Percentiles rank a stretch among this genome's conserved stretches.
Conservation (phyloP, 2,888 invertebrate species). For the Patella pellucida region DNA sequence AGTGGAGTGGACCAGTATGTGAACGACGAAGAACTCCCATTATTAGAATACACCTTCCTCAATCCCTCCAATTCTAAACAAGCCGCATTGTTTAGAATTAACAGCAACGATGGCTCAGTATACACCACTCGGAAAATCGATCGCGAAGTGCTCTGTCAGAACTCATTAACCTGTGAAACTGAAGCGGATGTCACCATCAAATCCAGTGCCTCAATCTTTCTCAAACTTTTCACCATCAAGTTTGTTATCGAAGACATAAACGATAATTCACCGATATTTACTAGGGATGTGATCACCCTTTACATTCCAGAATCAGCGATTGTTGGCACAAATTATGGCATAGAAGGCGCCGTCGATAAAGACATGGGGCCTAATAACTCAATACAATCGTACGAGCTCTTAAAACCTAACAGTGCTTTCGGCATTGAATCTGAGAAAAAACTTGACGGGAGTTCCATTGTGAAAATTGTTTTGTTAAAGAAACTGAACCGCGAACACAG, state of each 20-base stretch:
- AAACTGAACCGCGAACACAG: slow-evolving; percentile 34
- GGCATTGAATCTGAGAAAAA: slow-evolving; percentile 30
- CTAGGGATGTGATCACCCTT: slow-evolving; percentile 39
- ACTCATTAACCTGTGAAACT: slow-evolving; percentile 39
- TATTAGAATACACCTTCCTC: slow-evolving; percentile 41
- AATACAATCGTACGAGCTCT: slow-evolving; percentile 20
- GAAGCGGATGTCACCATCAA: slow-evolving; percentile 52
- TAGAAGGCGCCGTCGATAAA: slow-evolving; percentile 36
- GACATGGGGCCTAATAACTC: slow-evolving; percentile 29
- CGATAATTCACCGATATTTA: slow-evolving; percentile 53
- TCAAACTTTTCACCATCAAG: slow-evolving; percentile 47
- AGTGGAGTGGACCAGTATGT: slow-evolving; percentile 36
- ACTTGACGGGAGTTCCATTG: slow-evolving; percentile 34
- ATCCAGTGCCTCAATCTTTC: slow-evolving; percentile 32
- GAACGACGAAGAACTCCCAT: slow-evolving; percentile 29
- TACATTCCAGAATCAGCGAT: slow-evolving; percentile 48
- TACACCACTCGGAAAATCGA: slow-evolving; percentile 16
- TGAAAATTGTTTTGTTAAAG: slow-evolving; percentile 30
- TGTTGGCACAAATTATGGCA: slow-evolving; percentile 38
- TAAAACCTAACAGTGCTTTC: slow-evolving; percentile 28
- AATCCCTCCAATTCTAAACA: slow-evolving; percentile 25
- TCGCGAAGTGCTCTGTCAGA: slow-evolving; percentile 25
- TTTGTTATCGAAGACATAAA: slow-evolving; percentile 53
- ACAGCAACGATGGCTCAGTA: slow-evolving; percentile 15
- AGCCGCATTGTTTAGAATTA: slow-evolving; percentile 18